Evolutionary conservation across 2,113 vertebrate genomes (phyloP).

Genomic region (Pseudolaguvia tuberculata): DNA sequence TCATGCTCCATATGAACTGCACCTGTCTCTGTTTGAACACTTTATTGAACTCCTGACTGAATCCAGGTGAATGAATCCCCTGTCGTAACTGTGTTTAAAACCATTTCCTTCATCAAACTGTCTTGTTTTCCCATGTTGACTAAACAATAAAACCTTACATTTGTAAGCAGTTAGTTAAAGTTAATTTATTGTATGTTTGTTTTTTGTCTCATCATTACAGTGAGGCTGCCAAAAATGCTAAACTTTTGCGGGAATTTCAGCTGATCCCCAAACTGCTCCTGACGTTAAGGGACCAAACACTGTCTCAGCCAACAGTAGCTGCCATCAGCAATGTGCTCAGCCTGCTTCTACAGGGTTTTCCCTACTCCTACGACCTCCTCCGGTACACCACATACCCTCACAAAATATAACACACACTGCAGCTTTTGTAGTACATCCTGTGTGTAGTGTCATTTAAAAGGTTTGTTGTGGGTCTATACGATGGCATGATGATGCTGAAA

Average conservation of each 20-base stretch:
- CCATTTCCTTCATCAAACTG: neutral
- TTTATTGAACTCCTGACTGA: slow-evolving; percentile 97
- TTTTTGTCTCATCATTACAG: slow-evolving; percentile 61
- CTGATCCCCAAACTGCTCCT: slow-evolving; percentile 88
- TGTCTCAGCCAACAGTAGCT: slow-evolving; percentile 89
- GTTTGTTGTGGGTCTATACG: too few species aligned
- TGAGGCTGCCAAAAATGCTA: slow-evolving; percentile 91
- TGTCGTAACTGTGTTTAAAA: neutral
- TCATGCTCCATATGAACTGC: slow-evolving; percentile 95
- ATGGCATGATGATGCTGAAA: neutral
- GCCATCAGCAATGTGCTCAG: slow-evolving; percentile 92
- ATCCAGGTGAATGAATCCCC: slow-evolving; percentile 77
- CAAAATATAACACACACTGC: neutral
- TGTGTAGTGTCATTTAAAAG: too few species aligned
- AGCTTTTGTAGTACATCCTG: neutral
- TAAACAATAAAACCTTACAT: neutral
- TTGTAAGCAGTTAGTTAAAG: neutral
- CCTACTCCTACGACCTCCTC: slow-evolving; percentile 87
- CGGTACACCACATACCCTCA: slow-evolving; percentile 66
- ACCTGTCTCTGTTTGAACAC: slow-evolving; percentile 95
- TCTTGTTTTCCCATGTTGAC: neutral
- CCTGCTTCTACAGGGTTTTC: slow-evolving; percentile 91
- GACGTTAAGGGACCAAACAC: slow-evolving; percentile 85
- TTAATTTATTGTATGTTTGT: neutral
- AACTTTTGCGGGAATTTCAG: slow-evolving; percentile 92